These are phyloP conservation scores for Polydrusus tereticollis DNA, from an alignment of 2,888 invertebrate species.

Conservation along the genomic window DNA sequence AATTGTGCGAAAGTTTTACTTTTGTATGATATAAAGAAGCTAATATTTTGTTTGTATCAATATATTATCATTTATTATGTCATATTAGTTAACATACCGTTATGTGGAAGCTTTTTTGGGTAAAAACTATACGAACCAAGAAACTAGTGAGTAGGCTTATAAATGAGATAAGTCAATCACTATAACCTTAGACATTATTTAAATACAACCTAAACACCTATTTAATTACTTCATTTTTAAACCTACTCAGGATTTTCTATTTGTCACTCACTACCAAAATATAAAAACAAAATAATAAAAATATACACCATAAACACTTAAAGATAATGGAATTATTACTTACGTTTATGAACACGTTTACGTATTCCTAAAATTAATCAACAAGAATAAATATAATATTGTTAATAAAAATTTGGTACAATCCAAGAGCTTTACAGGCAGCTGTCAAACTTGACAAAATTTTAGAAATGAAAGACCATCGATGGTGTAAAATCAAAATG, in stretches of 20 bases:
- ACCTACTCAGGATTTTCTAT: not conserved
- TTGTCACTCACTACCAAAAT: not conserved
- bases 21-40: not conserved
- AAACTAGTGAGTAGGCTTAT: not conserved
- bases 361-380: conserved; percentile 24
- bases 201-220: no score
- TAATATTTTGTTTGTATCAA: not conserved
- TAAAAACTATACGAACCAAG: not conserved
- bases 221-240: no score
- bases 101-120: not conserved
- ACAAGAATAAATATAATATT: conserved; percentile 8
- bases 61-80: conserved; percentile 8
- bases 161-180: no score
- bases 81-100: not conserved
- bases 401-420: not conserved
- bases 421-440: not conserved
- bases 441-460: no score
- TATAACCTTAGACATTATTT: no score
- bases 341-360: conserved; percentile 1
- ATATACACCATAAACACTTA: conserved; percentile 7
- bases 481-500: no score
- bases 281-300: conserved; percentile 8
- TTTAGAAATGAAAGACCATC: no score
- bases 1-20: not conserved
- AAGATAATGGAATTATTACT: not conserved